Conservation (phyloP, 2,888 invertebrate genomes). For the Allolobophora icterica region DNA sequence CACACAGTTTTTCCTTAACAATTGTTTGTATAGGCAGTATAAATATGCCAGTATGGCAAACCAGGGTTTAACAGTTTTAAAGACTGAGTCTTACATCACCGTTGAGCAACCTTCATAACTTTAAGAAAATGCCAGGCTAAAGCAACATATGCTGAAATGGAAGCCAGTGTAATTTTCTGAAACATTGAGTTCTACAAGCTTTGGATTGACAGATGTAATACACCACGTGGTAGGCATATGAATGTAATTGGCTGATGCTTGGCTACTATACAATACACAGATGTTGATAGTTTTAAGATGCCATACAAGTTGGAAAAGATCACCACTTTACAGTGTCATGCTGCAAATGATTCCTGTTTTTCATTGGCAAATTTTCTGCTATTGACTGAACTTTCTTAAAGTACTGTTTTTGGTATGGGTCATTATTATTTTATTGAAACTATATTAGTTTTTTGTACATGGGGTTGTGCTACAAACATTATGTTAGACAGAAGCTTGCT, state of each 20-base stretch:
- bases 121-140: not conserved
- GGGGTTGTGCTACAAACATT: too few species aligned
- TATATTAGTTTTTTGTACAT: too few species aligned
- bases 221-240: not conserved
- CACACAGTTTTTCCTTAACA: not conserved
- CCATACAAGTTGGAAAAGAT: too few species aligned
- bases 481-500: too few species aligned
- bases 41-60: not conserved
- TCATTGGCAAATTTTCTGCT: too few species aligned
- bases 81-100: not conserved
- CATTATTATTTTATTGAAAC: too few species aligned
- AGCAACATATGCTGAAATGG: not conserved
- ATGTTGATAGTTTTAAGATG: too few species aligned
- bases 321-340: too few species aligned
- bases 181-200: not conserved
- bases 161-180: not conserved
- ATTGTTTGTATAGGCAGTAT: not conserved
- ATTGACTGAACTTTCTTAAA: too few species aligned
- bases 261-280: too few species aligned
- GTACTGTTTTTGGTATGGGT: too few species aligned
- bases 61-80: not conserved
- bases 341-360: too few species aligned
- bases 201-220: not conserved
- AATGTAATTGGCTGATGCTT: not conserved
- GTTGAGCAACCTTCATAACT: not conserved